Evolutionary conservation across 2,797 vertebrate genomes (phyloP).

Genomic region (Octomys mimax): DNA sequence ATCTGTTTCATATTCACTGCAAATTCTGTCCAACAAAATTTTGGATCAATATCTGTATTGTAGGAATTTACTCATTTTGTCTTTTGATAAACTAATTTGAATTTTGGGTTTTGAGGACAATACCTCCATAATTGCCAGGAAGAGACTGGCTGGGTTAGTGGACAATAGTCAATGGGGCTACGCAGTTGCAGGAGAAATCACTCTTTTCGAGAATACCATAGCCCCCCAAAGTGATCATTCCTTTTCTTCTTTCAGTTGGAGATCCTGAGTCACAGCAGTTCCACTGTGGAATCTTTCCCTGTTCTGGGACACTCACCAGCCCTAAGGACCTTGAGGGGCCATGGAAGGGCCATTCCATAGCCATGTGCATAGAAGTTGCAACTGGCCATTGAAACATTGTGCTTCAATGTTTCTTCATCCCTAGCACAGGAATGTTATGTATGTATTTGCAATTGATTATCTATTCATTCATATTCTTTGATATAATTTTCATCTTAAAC

Average conservation of each 20-base stretch:
- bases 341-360: too few relatives aligned
- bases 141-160: not conserved
- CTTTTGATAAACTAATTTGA: not conserved
- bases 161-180: not conserved
- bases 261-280: not conserved
- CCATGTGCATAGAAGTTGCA: not conserved
- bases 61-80: not conserved
- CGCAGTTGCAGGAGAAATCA: not conserved
- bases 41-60: not conserved
- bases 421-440: not conserved
- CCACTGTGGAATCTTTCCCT: not conserved
- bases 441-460: not conserved
- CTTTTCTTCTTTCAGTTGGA: not conserved
- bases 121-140: not conserved
- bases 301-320: not conserved
- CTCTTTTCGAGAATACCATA: too few relatives aligned
- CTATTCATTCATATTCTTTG: not conserved
- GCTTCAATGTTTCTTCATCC: not conserved
- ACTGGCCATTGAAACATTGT: not conserved
- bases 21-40: not conserved
- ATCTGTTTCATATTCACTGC: not conserved
- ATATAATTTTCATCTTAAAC: not conserved
- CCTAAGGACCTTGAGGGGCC: not conserved
- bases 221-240: not conserved
- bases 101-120: not conserved